Evolutionary conservation across 2,113 vertebrate species (phyloP), one percentile per base, ranked within the genome.

Genomic region (Sitta europaea): DNA sequence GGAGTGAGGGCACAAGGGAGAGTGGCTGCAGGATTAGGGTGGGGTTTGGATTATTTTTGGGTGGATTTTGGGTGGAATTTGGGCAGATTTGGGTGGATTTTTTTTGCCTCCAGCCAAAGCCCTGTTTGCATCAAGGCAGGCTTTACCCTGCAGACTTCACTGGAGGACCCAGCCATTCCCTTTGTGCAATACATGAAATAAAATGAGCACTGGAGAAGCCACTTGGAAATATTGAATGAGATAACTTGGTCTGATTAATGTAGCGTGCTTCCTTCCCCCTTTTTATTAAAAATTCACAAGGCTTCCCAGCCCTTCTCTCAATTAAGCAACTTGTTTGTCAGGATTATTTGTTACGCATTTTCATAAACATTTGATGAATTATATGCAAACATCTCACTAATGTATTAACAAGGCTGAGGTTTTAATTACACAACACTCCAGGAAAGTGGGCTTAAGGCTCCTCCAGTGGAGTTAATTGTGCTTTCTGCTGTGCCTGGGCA

Each of bases 321-420:
- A 94, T 94, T 94, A 96, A 93, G 84, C 89, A 86, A 88, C 94
- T 94, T 94, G 92, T 95, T 91, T 91, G 91, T 94, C 94, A 86
- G 94, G 88, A 93, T 96, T 97, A 93, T 97, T 97, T 94, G 97
- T 97, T 97, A 74, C 54, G 40, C 72, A 3, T 94, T 96, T 97
- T 97, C 96, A 97, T 97, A 96, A 97, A 96, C 97, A 96, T 97
- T 97, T 97, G 96, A 97, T 97, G 97, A 97, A 97, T 96, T 96
- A 86, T 94, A 95, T 91, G 89, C 88, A 93, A 95, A 86, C 92
- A 53, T 86, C 75, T 95, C 79, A 17, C 95, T 92, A 96, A 96
- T 96, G 96, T 93, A 92, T 97, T 97, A 96, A 91, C 92, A 87
- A 96, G 88, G 20, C 71, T 11, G 66, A 81, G 96, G 75, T 93